Base-by-base conservation (phyloP, 2,888 invertebrate genomes). In the Drosophila borborema region DNA sequence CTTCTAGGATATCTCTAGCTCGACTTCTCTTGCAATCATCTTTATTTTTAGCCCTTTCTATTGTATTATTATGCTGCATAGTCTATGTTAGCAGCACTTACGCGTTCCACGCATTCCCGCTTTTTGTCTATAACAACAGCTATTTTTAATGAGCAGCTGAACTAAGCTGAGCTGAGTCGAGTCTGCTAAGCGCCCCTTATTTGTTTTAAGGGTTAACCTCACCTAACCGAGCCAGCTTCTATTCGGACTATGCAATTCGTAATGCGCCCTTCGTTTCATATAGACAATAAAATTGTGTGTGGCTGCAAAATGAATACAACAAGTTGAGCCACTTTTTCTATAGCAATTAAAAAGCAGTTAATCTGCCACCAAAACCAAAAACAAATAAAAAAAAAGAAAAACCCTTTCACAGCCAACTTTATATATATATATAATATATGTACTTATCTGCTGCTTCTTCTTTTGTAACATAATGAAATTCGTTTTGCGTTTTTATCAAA, bases 91-190 rank as follows among this genome's bases (percentile, higher is more conserved):
- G 34, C 6, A 61, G 61, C 61, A 66, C 73, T 73, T 58, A 58
- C 38, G 23, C 18, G 38, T n/a, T n/a, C 43, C 34, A 40, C 58
- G 41, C 46, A 34, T 67, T 49, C 36, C 38, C 28, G 59, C 38
- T 40, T 45, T 46, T 59, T 74, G 74, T 74, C 63, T 56, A 53
- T 45, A 62, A 36, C 46, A 45, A 45, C 56, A 43, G 63, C 70
- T 79, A 67, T 74, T 85, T 83, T 83, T 83, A 83, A 82, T 82
- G 82, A 82, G 82, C 67, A 72, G 46, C 43, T 51, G 16, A 34
- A 20, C 23, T n/a, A n/a, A 72, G 46, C 43, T n/a, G 48, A 8
- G 31, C 51, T 46, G 14, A 23, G 28, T 28, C 28, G 8, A 49
- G 16, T 9, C n/a, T 34, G 51, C 53, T 46, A 18, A 40, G 16